Evolutionary conservation across 2,888 invertebrate species (phyloP), one percentile per base, ranked within the genome.

Genomic region (Acanthosepion lycidas): DNA sequence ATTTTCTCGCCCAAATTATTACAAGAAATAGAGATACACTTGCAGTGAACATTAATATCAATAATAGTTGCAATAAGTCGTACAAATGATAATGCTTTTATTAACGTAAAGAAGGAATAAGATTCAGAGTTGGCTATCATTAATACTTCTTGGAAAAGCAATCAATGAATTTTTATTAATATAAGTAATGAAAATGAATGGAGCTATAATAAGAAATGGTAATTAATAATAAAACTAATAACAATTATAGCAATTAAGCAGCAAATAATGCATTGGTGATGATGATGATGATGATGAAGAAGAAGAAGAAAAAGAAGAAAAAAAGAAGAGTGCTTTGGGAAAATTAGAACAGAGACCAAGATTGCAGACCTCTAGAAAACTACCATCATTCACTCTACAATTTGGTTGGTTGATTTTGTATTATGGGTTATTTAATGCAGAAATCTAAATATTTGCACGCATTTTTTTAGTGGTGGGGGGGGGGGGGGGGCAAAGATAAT

Each of bases 41-140:
- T n/a, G 78, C n/a, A 78, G 9, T 78, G 33, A 78, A n/a, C 18
- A n/a, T n/a, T n/a, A 12, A 78, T 33, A 78, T 78, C 33, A 78
- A 78, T 78, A 78, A 78, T 78, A n/a, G 78, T n/a, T 78, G 78
- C n/a, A 78, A 12, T 78, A 78, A 78, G 78, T 78, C n/a, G n/a
- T 78, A 78, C 78, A 33, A 78, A 78, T 78, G 78, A 12, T 78
- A 78, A 78, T 78, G 78, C n/a, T 33, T n/a, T 33, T 33, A 78
- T 78, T 12, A 78, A 12, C 0, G 33, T 5, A 78, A 78, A 23
- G 78, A n/a, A 78, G 78, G n/a, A n/a, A 78, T 78, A 78, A 33
- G 33, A 78, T n/a, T n/a, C 15, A 78, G n/a, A n/a, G 78, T 33
- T 78, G n/a, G n/a, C n/a, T 78, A 78, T 78, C n/a, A 78, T 78